These are phyloP conservation scores for Rhynchomys soricoides DNA, from an alignment of 2,113 vertebrate genomes.

Conservation along the genomic window DNA sequence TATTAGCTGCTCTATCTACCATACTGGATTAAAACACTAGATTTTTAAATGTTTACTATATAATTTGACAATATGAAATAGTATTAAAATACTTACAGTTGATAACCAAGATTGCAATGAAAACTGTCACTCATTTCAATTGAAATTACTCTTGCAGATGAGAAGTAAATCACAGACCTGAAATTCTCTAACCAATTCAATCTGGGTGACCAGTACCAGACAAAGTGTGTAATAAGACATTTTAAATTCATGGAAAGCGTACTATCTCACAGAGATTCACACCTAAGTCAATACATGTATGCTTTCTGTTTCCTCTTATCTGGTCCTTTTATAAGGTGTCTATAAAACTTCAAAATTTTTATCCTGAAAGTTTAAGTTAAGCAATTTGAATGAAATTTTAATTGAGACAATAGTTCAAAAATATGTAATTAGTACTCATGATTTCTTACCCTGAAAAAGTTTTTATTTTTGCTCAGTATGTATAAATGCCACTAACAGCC, in stretches of 20 bases:
- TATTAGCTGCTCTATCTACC: neutral
- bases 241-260: constrained; percentile 47
- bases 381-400: neutral
- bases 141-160: neutral
- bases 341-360: constrained; percentile 8
- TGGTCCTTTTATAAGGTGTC: neutral
- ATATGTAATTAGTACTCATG: neutral
- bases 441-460: neutral
- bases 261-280: constrained; percentile 4
- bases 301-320: neutral
- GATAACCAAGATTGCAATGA: neutral
- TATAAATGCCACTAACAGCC: neutral
- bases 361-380: constrained; percentile 12
- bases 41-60: neutral
- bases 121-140: constrained; percentile 48
- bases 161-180: constrained; percentile 7
- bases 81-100: neutral
- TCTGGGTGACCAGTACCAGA: neutral
- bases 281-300: neutral
- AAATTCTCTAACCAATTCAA: neutral
- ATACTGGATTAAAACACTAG: neutral
- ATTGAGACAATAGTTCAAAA: neutral
- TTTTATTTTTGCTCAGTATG: neutral
- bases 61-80: neutral
- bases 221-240: constrained; percentile 14